These are phyloP conservation scores for Pterocles orientalis DNA, from an alignment of 2,113 vertebrate genomes.

Conservation along the genomic window DNA sequence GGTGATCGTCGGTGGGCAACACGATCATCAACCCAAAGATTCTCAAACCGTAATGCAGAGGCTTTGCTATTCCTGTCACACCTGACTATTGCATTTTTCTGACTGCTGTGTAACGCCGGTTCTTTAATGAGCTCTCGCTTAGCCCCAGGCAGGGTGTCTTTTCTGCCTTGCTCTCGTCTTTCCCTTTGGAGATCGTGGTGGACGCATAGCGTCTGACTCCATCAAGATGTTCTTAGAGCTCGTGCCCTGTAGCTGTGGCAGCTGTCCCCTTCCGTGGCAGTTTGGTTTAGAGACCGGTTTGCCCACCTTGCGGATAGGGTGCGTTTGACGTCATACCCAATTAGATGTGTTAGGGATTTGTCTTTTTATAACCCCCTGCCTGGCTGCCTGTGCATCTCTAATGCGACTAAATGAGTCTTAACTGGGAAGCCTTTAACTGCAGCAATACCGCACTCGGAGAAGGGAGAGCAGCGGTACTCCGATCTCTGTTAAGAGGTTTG, in stretches of 20 bases:
- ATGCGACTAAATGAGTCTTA: constrained; percentile 42
- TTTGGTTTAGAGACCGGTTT: neutral
- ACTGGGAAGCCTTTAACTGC: constrained; percentile 34
- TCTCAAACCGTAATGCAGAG: neutral
- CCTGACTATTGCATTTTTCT: neutral
- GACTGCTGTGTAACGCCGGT: neutral
- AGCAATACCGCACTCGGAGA: neutral
- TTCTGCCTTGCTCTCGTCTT: neutral
- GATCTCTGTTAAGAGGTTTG: constrained; percentile 54
- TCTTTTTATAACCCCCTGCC: constrained; percentile 30
- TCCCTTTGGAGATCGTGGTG: neutral
- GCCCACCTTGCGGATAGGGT: neutral
- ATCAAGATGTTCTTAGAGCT: neutral
- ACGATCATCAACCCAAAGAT: neutral
- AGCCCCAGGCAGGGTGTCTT: neutral
- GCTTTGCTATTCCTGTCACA: neutral
- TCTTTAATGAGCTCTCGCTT: neutral
- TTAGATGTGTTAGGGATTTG: neutral
- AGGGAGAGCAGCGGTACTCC: neutral
- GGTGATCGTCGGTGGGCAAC: neutral
- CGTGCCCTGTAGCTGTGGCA: neutral
- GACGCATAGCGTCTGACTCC: neutral
- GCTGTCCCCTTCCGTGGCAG: neutral
- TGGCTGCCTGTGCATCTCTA: constrained; percentile 6
- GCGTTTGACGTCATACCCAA: neutral